These are phyloP conservation scores for Penaeus monodon DNA, from an alignment of 2,888 invertebrate genomes.

Conservation along the genomic window DNA sequence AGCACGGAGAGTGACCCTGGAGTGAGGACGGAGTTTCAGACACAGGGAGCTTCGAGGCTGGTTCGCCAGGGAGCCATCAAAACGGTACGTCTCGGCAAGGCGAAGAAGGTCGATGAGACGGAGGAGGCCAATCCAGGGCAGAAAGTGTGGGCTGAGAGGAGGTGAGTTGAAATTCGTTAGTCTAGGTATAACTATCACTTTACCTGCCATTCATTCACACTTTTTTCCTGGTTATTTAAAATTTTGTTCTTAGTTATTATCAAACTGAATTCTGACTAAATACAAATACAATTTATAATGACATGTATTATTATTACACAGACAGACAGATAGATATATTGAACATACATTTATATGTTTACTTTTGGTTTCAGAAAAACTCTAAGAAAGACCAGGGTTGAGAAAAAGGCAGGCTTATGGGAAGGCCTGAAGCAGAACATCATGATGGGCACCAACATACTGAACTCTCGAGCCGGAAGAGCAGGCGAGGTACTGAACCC, in stretches of 20 bases:
- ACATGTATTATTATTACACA: too few relatives aligned
- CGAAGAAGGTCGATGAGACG: background rate
- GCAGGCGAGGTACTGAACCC: slow-evolving; percentile 72
- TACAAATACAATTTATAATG: too few relatives aligned
- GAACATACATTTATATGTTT: too few relatives aligned
- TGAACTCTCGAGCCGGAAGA: slow-evolving; percentile 70
- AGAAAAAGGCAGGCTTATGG: slow-evolving; percentile 66
- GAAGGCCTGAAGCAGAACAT: slow-evolving; percentile 66
- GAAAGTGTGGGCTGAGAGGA: slow-evolving; percentile 51
- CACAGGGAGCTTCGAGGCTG: slow-evolving; percentile 4
- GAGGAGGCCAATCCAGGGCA: background rate
- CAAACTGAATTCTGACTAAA: too few relatives aligned
- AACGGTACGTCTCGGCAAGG: slow-evolving; percentile 5
- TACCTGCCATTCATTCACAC: background rate
- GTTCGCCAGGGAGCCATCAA: slow-evolving; percentile 52
- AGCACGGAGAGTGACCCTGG: slow-evolving; percentile 60
- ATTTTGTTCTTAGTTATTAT: too few relatives aligned
- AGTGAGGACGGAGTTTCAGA: slow-evolving; percentile 19
- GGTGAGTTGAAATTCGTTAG: slow-evolving; percentile 27
- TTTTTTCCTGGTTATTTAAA: too few relatives aligned
- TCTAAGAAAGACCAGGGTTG: slow-evolving; percentile 42
- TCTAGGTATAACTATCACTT: too few relatives aligned
- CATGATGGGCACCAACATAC: slow-evolving; percentile 67
- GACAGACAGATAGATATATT: too few relatives aligned
- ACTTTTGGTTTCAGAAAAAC: slow-evolving; percentile 39